Conservation (phyloP, 2,113 vertebrate species). For the Phylloscopus trochiloides region DNA sequence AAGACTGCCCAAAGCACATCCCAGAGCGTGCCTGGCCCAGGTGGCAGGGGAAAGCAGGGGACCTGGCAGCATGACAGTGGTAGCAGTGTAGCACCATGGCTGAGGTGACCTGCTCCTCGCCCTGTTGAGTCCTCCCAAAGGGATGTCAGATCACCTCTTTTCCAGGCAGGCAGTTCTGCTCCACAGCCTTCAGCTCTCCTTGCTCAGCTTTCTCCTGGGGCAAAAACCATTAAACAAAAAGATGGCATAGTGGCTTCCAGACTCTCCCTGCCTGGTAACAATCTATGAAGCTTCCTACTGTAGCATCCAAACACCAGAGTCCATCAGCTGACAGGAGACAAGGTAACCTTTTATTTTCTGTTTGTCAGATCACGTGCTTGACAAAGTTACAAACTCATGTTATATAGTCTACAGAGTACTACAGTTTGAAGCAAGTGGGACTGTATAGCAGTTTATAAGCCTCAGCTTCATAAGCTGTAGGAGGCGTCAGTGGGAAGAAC, state of each 20-base stretch:
- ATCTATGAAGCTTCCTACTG: background rate
- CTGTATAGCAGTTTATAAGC: background rate
- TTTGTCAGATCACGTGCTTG: background rate
- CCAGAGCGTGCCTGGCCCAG: background rate
- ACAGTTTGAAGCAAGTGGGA: background rate
- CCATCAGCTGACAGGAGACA: background rate
- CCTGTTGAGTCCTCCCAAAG: background rate
- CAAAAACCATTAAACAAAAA: background rate
- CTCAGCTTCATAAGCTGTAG: background rate
- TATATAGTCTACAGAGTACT: background rate
- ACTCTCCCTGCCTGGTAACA: background rate
- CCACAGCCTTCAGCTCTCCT: background rate
- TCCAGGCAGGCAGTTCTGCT: background rate
- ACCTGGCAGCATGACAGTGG: rapidly evolving
- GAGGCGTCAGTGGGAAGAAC: background rate
- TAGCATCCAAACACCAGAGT: background rate
- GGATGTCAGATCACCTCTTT: background rate
- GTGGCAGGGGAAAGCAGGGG: background rate
- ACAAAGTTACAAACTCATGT: background rate
- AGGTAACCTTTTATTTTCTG: background rate
- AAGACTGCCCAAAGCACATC: background rate
- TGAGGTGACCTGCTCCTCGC: rapidly evolving
- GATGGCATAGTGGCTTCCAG: background rate
- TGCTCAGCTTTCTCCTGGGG: background rate
- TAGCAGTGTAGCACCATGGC: rapidly evolving